Evolutionary conservation across 2,797 vertebrate genomes (phyloP).

Genomic region (Limnodromus scolopaceus): DNA sequence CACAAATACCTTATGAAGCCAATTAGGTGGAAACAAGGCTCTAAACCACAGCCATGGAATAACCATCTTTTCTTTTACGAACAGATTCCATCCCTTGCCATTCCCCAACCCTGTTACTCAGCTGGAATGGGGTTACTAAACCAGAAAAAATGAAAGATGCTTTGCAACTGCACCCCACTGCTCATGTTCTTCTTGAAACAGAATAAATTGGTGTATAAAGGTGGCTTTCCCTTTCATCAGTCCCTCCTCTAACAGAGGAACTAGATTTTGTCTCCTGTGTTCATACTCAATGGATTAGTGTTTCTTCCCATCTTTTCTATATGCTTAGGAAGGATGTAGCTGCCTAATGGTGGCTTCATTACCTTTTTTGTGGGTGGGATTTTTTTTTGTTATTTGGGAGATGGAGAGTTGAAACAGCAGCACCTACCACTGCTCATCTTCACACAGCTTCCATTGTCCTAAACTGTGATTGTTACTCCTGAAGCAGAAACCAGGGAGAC

Average conservation of each 20-base stretch:
- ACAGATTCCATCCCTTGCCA: not conserved
- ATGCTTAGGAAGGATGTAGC: not conserved
- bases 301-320: not conserved
- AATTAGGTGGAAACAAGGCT: not conserved
- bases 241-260: not conserved
- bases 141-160: not conserved
- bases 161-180: not conserved
- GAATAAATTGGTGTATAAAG: not conserved
- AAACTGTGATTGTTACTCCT: not conserved
- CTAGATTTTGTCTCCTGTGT: not conserved
- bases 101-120: not conserved
- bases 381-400: not conserved
- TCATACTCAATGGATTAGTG: not conserved
- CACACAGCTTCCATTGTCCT: not conserved
- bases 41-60: not conserved
- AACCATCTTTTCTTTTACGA: not conserved
- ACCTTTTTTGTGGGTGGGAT: not conserved
- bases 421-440: not conserved
- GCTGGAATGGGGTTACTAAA: not conserved
- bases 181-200: not conserved
- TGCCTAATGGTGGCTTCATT: not conserved
- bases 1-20: not conserved
- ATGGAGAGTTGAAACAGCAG: not conserved
- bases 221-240: not conserved
- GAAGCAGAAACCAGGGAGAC: not conserved